Evolutionary conservation across 1,140 invertebrate species (phyloP).

Genomic region (Thalassaphorura encarpata): DNA sequence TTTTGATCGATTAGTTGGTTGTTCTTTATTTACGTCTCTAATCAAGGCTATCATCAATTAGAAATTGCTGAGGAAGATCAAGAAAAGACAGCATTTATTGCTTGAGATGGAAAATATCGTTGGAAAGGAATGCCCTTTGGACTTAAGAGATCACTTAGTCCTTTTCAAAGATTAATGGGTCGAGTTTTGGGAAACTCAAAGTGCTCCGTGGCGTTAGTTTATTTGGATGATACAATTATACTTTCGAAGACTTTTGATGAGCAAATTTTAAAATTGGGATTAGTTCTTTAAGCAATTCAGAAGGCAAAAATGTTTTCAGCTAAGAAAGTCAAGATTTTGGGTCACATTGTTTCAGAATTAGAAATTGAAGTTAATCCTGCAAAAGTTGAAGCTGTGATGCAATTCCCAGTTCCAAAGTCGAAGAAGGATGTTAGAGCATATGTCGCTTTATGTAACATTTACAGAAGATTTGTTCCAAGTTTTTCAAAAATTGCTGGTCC

Average conservation of each 20-base stretch:
- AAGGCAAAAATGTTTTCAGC: conserved; percentile 33
- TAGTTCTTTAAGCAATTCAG: conserved; percentile 32
- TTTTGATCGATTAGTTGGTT: conserved; percentile 33
- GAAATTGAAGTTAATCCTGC: conserved; percentile 35
- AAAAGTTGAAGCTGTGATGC: conserved; percentile 36
- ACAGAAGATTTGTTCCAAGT: conserved; percentile 15
- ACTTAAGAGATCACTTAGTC: conserved; percentile 37
- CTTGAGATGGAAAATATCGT: conserved; percentile 34
- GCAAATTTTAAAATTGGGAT: conserved; percentile 36
- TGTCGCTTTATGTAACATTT: conserved; percentile 15
- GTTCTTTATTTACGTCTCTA: conserved; percentile 41
- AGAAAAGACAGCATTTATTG: conserved; percentile 38
- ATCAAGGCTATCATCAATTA: conserved; percentile 43
- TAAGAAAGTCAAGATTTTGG: conserved; percentile 36
- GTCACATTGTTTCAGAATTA: conserved; percentile 35
- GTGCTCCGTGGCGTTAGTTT: conserved; percentile 27
- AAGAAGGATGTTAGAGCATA: conserved; percentile 29
- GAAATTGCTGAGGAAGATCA: conserved; percentile 34
- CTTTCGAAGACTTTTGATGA: conserved; percentile 34
- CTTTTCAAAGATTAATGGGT: conserved; percentile 40
- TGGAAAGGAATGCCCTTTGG: conserved; percentile 41
- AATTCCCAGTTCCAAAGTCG: conserved; percentile 33
- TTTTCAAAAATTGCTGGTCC: conserved; percentile 13
- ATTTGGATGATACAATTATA: conserved; percentile 36
- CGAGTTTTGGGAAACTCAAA: conserved; percentile 33